These are phyloP conservation scores for Abscondita cerata DNA, from an alignment of 2,888 invertebrate species.

Conservation along the genomic window DNA sequence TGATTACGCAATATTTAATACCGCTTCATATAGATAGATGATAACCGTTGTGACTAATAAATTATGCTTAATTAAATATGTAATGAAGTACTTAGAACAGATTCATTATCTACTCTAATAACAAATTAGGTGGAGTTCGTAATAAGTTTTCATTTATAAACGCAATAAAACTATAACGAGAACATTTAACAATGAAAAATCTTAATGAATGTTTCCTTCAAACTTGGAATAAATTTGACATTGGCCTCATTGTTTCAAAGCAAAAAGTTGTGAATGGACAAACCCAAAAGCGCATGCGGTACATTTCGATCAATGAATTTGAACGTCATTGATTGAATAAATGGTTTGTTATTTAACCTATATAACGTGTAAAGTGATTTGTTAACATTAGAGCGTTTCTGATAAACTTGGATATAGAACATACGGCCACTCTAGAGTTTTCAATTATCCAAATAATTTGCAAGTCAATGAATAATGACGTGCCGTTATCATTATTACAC, in stretches of 20 bases:
- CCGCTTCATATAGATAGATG: too few relatives aligned
- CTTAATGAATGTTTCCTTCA: constrained; percentile 10
- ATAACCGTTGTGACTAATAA: too few relatives aligned
- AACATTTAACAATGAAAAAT: constrained; percentile 5
- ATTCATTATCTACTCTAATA: too few relatives aligned
- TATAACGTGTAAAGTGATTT: background rate
- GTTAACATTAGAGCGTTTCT: constrained; percentile 10
- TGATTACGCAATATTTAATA: too few relatives aligned
- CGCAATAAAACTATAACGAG: background rate
- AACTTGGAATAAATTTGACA: constrained; percentile 34
- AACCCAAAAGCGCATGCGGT: constrained; percentile 35
- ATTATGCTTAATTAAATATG: too few relatives aligned
- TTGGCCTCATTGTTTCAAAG: constrained; percentile 37
- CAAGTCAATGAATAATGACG: constrained; percentile 40
- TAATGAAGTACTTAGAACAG: too few relatives aligned
- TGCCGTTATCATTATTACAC: constrained; percentile 30
- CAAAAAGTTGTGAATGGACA: constrained; percentile 38
- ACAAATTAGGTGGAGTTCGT: too few relatives aligned
- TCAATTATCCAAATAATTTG: constrained; percentile 34
- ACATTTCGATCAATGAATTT: constrained; percentile 40
- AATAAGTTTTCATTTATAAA: too few relatives aligned
- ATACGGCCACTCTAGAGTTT: too few relatives aligned
- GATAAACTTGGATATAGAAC: too few relatives aligned
- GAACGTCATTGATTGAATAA: constrained; percentile 25
- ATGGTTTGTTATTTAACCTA: constrained; percentile 10